phyloP scores from a whole-genome alignment of 2,888 invertebrate genomes.

The Mimachlamys varia region DNA sequence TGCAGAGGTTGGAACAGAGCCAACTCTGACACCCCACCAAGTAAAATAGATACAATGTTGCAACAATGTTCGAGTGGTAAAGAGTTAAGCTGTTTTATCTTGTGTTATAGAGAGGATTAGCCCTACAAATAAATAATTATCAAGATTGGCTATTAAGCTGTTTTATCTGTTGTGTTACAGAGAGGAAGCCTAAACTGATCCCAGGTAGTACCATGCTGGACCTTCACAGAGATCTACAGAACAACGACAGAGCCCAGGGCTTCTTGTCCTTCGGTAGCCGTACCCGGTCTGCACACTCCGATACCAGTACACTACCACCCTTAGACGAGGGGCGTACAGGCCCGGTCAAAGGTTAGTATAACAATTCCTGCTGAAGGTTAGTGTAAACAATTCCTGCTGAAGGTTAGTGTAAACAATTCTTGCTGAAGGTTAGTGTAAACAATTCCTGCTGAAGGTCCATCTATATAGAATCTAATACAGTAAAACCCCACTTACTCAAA shows the following conservation, averaged over 20 bases:
- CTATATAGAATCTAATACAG: too few species aligned
- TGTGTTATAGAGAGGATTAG: too few species aligned
- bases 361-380: conserved; percentile 56
- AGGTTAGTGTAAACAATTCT: neutral
- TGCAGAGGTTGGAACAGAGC: too few species aligned
- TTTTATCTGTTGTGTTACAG: conserved; percentile 52
- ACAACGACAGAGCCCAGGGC: conserved; percentile 44
- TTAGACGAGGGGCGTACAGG: conserved; percentile 57
- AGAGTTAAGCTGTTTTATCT: too few species aligned
- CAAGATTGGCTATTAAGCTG: too few species aligned
- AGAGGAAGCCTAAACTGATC: conserved; percentile 70
- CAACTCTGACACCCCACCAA: too few species aligned
- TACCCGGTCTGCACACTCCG: conserved; percentile 62
- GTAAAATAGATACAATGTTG: too few species aligned
- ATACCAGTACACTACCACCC: conserved; percentile 64
- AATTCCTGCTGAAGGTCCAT: neutral
- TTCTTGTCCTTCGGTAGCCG: conserved; percentile 51
- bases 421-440: neutral
- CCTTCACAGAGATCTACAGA: conserved; percentile 34
- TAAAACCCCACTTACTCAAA: too few species aligned
- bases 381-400: conserved; percentile 44
- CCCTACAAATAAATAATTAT: too few species aligned
- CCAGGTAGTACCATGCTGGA: conserved; percentile 52
- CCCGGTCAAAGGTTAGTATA: conserved; percentile 52
- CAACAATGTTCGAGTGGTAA: too few species aligned